These are phyloP conservation scores for Helicolenus hilgendorfi DNA, from an alignment of 2,797 vertebrate species.

Conservation along the genomic window DNA sequence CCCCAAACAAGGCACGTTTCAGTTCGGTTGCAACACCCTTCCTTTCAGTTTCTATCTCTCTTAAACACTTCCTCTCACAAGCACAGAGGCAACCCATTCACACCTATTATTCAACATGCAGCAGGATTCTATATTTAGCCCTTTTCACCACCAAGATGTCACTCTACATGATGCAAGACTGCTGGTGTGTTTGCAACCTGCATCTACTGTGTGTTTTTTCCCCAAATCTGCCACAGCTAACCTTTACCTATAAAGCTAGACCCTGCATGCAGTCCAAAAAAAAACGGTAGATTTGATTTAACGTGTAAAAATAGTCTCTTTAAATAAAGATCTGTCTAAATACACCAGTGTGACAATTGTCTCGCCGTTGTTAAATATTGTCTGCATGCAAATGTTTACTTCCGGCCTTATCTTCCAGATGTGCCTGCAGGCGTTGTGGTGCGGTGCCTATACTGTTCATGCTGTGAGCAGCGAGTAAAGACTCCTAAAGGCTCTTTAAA, in stretches of 20 bases:
- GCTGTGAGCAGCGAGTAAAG: background rate
- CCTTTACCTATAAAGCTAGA: background rate
- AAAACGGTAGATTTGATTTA: no score
- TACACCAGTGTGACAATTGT: no score
- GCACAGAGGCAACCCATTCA: background rate
- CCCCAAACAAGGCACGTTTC: background rate
- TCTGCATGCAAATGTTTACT: background rate
- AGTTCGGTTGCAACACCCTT: background rate
- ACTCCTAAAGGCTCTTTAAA: background rate
- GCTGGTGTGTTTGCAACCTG: background rate
- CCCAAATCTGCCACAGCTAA: background rate
- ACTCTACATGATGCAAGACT: background rate
- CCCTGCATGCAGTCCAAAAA: background rate
- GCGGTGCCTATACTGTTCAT: background rate
- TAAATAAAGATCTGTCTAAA: background rate
- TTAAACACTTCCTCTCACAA: background rate
- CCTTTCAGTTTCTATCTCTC: background rate
- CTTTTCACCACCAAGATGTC: conserved; percentile 2
- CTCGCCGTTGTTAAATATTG: background rate
- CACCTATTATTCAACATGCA: conserved; percentile 58
- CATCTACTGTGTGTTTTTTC: background rate
- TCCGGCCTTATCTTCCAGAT: background rate
- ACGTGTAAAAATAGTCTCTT: no score
- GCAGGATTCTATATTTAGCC: conserved; percentile 73
- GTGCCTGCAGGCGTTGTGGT: background rate